Percentiles rank a stretch among this genome's conserved stretches.
Conservation (phyloP, 1,140 invertebrate genomes). For the Himalopsyche phryganea region DNA sequence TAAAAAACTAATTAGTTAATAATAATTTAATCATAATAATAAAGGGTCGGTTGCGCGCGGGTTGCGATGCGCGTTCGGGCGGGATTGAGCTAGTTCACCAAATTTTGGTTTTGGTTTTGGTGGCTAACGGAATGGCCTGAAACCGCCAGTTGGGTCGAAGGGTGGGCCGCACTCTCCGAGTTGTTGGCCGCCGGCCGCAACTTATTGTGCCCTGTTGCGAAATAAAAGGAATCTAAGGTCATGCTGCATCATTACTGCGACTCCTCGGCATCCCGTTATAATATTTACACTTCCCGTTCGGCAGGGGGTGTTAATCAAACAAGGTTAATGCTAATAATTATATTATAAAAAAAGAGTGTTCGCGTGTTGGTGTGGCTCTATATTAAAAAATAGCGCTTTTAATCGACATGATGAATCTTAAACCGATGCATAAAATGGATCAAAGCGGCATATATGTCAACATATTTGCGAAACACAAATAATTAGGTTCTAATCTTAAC, state of each 20-base stretch:
- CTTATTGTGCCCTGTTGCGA: conserved; percentile 32
- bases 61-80: too few species aligned
- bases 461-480: conserved; percentile 12
- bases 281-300: conserved; percentile 32
- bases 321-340: conserved; percentile 29
- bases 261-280: conserved; percentile 21
- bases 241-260: conserved; percentile 31
- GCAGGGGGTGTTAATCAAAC: conserved; percentile 27
- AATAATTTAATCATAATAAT: too few species aligned
- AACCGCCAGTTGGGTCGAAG: conserved; percentile 5
- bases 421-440: conserved; percentile 30
- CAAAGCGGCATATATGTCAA: conserved; percentile 31
- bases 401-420: conserved; percentile 25
- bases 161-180: not conserved
- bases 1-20: too few species aligned
- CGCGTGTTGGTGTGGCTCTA: too few species aligned
- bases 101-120: not conserved
- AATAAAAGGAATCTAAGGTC: conserved; percentile 32
- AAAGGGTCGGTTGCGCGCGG: too few species aligned
- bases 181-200: conserved; percentile 8
- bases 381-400: too few species aligned
- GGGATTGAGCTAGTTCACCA: too few species aligned
- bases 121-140: conserved; percentile 18
- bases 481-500: not conserved
- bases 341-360: conserved; percentile 11